Conservation (phyloP, 2,113 vertebrate species). For the Ammospiza nelsoni region DNA sequence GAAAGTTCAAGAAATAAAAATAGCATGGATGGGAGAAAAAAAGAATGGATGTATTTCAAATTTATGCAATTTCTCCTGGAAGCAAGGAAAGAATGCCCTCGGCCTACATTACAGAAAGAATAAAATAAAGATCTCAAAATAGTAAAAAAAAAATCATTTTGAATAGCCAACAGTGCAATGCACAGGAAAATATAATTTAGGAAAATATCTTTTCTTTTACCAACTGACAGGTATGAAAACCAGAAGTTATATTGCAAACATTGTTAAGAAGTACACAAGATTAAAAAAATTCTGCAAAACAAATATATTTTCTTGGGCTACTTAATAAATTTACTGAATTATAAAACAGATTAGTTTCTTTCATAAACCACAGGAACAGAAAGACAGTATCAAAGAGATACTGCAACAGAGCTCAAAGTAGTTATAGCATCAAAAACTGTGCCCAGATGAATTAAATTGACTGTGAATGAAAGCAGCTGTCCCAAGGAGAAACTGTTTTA, state of each 20-base stretch:
- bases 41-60: background rate
- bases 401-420: background rate
- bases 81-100: background rate
- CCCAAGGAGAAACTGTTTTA: background rate
- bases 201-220: background rate
- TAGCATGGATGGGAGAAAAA: background rate
- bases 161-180: background rate
- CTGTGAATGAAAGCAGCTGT: background rate
- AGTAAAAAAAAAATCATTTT: background rate
- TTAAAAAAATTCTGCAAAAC: background rate
- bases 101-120: background rate
- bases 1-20: background rate
- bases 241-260: background rate
- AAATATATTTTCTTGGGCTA: background rate
- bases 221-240: background rate
- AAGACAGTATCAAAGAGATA: background rate
- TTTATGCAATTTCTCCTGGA: background rate
- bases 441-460: background rate
- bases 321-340: background rate
- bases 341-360: background rate
- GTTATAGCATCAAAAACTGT: background rate
- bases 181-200: background rate
- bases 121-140: background rate
- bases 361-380: background rate
- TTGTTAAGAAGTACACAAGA: background rate